These are phyloP conservation scores for Vimba vimba DNA, from an alignment of 2,113 vertebrate genomes.

Conservation along the genomic window DNA sequence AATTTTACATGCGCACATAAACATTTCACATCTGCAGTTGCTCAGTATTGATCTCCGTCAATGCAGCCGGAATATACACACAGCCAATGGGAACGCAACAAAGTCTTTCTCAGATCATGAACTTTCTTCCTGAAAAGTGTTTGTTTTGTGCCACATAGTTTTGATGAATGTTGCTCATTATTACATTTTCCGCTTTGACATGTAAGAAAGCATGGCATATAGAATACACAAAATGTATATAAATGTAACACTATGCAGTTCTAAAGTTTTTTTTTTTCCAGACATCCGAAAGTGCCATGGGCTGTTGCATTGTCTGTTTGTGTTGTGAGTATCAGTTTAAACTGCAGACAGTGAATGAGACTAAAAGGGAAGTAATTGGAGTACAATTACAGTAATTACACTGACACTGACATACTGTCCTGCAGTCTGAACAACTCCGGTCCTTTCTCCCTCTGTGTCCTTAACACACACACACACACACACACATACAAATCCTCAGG, in stretches of 20 bases:
- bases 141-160: neutral
- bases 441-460: neutral
- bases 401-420: constrained; percentile 45
- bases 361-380: constrained; percentile 47
- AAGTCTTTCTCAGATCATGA: neutral
- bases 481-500: constrained; percentile 50
- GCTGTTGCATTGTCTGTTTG: neutral
- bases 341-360: constrained; percentile 4
- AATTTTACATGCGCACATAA: neutral
- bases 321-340: constrained; percentile 25
- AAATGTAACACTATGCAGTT: neutral
- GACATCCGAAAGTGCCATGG: neutral
- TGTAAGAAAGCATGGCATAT: neutral
- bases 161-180: neutral
- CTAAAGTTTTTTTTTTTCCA: neutral
- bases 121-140: neutral
- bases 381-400: constrained; percentile 60
- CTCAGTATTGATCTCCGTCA: neutral
- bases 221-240: neutral
- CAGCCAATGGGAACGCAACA: neutral
- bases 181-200: neutral
- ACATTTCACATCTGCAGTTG: neutral
- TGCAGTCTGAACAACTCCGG: constrained; percentile 8
- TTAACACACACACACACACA: neutral
- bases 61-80: neutral